A percentile compares a stretch with the other conserved stretches of the same genome.
phyloP scores from a whole-genome alignment of 1,140 invertebrate genomes.

The Mya arenaria region DNA sequence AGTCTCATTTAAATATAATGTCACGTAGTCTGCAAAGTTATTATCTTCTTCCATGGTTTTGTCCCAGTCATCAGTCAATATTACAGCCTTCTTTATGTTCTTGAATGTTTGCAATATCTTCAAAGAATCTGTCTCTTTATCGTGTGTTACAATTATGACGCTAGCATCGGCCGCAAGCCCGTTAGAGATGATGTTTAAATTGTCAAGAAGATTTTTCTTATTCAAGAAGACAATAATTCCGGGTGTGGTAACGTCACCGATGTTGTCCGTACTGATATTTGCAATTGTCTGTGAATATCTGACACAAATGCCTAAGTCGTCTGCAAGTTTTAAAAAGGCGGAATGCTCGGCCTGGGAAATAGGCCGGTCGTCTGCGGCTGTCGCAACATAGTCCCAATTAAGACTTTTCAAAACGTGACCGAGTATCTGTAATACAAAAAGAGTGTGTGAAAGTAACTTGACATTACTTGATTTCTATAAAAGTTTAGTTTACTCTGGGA shows the following conservation, averaged over 20 bases:
- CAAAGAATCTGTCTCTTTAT: neutral
- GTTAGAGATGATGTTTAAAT: neutral
- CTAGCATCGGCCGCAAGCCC: no score
- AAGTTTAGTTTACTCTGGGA: no score
- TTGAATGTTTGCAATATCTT: neutral
- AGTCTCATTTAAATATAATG: neutral
- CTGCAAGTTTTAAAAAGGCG: neutral
- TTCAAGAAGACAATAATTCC: conserved; percentile 11
- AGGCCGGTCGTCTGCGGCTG: neutral
- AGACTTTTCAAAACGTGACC: neutral
- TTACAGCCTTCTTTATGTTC: neutral
- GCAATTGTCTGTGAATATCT: neutral
- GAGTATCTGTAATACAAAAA: conserved; percentile 21
- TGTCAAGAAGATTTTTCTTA: neutral
- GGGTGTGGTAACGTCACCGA: neutral
- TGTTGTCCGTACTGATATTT: neutral
- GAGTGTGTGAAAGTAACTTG: no score
- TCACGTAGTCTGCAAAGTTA: neutral
- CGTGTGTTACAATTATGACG: neutral
- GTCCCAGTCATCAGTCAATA: neutral
- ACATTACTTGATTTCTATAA: no score
- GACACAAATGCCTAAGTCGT: conserved; percentile 24
- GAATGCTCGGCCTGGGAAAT: neutral
- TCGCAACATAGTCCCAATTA: conserved; percentile 30
- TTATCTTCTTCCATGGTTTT: neutral